Base-by-base conservation (phyloP, 2,888 invertebrate species). In the Eupithecia inturbata region DNA sequence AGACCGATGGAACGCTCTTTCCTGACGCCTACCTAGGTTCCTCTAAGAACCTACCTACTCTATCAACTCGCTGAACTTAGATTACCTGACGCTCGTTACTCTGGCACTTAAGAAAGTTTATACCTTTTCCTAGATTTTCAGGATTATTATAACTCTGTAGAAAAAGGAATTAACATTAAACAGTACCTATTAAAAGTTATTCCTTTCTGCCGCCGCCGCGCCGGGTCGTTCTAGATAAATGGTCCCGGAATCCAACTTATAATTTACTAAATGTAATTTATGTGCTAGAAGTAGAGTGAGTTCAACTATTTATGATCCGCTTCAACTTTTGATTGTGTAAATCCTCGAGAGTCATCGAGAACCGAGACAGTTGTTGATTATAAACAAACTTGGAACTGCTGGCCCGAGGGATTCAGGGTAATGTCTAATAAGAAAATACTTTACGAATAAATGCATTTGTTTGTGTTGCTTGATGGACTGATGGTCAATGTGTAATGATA, bases 241-340 rank as follows among this genome's bases (percentile, higher is more conserved):
- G 19, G 3, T 33, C 63, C 10, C 19, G 19, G 16, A 60, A 28
- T 60, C 28, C 28, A 60, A 31, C 9, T 62, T 62, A 62, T 62
- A n/a, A 19, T 19, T 62, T 31, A 9, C 63, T 63, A 12, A 31
- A 63, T 33, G n/a, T 62, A 62, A 63, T 31, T 63, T 63, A 22
- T 53, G 31, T 63, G 19, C 9, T 10, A 28, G 36, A n/a, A n/a
- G n/a, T n/a, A n/a, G n/a, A n/a, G n/a, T n/a, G 49, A 62, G 31
- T 45, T 64, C 22, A 57, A 66, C 66, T 62, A 72, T 66, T 64
- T 71, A 70, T 72, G 57, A 64, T 72, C 14, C 31, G 64, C 71
- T 67, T 19, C 45, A 75, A 70, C 67, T 75, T 69, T 68, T 49
- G 57, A 68, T 75, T 75, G 72, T 66, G 57, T 68, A 68, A 72